Evolutionary conservation across 2,888 invertebrate genomes (phyloP).

Genomic region (Drosophila mimica): DNA sequence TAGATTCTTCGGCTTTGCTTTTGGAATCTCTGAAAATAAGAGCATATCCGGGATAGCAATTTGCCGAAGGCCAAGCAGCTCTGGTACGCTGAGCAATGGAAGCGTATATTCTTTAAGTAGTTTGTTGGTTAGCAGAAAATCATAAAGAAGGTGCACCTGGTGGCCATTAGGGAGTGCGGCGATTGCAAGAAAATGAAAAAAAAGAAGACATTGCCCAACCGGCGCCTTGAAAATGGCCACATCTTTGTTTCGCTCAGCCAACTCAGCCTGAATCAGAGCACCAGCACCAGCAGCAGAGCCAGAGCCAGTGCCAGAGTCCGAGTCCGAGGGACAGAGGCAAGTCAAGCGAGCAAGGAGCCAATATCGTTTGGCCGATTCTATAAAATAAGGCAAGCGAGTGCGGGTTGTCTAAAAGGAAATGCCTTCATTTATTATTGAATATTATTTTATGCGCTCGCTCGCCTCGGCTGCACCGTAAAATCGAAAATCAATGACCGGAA

Average conservation of each 20-base stretch:
- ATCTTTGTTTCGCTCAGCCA: conserved; percentile 65
- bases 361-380: conserved; percentile 67
- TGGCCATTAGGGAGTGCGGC: conserved; percentile 73
- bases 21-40: neutral
- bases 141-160: conserved; percentile 79
- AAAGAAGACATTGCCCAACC: conserved; percentile 34
- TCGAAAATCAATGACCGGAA: conserved; percentile 78
- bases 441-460: conserved; percentile 78
- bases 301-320: neutral
- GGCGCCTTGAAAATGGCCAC: conserved; percentile 56
- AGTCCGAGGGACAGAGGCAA: conserved; percentile 15
- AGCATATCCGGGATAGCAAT: conserved; percentile 50
- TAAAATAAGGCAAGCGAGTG: conserved; percentile 60
- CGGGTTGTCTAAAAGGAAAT: conserved; percentile 62
- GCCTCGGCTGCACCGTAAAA: conserved; percentile 67
- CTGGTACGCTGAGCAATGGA: conserved; percentile 36
- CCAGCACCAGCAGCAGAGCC: neutral
- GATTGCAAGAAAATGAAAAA: conserved; percentile 23
- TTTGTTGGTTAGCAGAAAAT: conserved; percentile 74
- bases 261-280: conserved; percentile 50
- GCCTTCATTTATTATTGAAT: conserved; percentile 81
- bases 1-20: neutral
- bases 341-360: conserved; percentile 38
- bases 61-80: conserved; percentile 40
- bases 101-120: conserved; percentile 70